Percentiles rank a stretch among this genome's conserved stretches.
phyloP scores from a whole-genome alignment of 2,797 vertebrate species.

The Valencia hispanica region DNA sequence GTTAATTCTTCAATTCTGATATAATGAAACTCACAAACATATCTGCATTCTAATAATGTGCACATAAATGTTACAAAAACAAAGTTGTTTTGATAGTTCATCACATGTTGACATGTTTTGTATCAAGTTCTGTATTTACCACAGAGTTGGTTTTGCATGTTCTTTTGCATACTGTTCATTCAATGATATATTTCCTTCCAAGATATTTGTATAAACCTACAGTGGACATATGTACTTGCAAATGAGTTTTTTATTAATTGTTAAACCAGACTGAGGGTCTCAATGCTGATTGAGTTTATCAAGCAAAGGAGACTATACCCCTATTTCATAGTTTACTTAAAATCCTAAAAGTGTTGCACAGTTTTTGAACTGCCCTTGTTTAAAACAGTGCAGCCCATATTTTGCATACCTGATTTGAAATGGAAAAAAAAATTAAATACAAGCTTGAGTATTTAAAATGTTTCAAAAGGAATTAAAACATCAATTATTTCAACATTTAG shows the following conservation, averaged over 20 bases:
- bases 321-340: background rate
- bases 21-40: background rate
- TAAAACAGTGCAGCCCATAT: background rate
- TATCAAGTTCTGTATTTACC: slow-evolving; percentile 37
- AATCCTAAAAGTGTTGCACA: background rate
- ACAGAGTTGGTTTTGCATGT: slow-evolving; percentile 65
- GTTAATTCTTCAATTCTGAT: background rate
- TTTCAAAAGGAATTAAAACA: background rate
- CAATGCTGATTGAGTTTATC: background rate
- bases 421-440: background rate
- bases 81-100: slow-evolving; percentile 7
- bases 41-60: background rate
- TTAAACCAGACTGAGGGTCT: background rate
- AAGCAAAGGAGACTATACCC: background rate
- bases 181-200: slow-evolving; percentile 59
- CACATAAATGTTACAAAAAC: background rate
- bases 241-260: slow-evolving; percentile 4
- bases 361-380: background rate
- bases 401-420: background rate
- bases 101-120: slow-evolving; percentile 9
- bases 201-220: slow-evolving; percentile 64
- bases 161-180: slow-evolving; percentile 62
- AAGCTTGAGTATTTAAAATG: background rate
- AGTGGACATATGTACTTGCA: slow-evolving; percentile 7
- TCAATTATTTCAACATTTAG: background rate